Base-by-base conservation (phyloP, 2,113 vertebrate species). In the Microcebus jonahi region DNA sequence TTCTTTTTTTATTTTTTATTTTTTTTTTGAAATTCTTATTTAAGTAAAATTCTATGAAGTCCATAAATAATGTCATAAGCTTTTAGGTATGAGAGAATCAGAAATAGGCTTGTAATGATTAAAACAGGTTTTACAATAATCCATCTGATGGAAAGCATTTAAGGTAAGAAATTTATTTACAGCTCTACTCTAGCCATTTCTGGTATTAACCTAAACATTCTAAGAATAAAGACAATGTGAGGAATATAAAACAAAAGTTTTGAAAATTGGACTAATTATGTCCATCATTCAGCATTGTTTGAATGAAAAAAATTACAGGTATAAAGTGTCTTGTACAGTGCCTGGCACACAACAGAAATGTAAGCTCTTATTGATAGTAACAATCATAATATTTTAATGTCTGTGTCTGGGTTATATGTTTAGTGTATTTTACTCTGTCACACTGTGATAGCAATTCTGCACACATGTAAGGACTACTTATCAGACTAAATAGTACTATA, bases 111-210 rank as follows among this genome's bases (percentile, higher is more conserved):
- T 63, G 2, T 68, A 70, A 89, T 83, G 48, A 91, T 42, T 95
- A 84, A 94, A 67, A 76, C 13, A 23, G 15, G 83, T 50, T 88
- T 97, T 90, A 23, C 80, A 94, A 55, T 85, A 90, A 57, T 39
- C 59, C 63, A 96, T 34, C 50, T 90, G 77, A 85, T 80, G 75
- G 68, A 96, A 96, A 97, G 76, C 87, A 95, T 57, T 14, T 97
- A 93, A 97, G 36, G 50, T 57, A 59, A 96, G 59, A 97, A 57
- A 63, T 87, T 68, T 55, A 97, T 85, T 97, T 94, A 90, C 82
- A 93, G 36, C 17, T 92, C 94, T 45, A 97, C 17, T 92, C 94
- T 45, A 97, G 45, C 57, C 76, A 76, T 95, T 96, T 94, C 91
- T 92, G 71, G 73, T 76, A 92, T 48, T 34, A 93, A 93, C 31